phyloP scores from a whole-genome alignment of 1,140 invertebrate species.

The Papilio polyxenes region DNA sequence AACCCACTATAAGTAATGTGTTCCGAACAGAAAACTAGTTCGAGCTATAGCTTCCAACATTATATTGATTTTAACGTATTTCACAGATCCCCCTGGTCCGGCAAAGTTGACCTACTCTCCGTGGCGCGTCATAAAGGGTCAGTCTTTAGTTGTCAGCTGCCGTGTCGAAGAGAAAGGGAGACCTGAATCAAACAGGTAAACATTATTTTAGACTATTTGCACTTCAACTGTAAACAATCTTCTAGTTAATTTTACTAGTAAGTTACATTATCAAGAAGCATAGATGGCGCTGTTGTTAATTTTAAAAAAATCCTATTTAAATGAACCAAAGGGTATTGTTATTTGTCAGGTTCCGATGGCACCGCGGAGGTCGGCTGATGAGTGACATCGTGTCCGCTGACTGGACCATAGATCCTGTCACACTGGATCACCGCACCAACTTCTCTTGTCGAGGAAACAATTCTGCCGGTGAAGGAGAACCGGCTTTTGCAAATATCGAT shows the following conservation, averaged over 20 bases:
- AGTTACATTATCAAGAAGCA: neutral
- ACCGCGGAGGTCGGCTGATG: slow-evolving; percentile 86
- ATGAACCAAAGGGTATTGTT: too few relatives aligned
- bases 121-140: slow-evolving; percentile 88
- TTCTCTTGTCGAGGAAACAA: slow-evolving; percentile 93
- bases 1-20: too few relatives aligned
- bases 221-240: too few relatives aligned
- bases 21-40: too few relatives aligned
- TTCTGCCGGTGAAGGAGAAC: slow-evolving; percentile 88
- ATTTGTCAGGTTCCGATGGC: slow-evolving; percentile 86
- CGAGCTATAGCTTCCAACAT: neutral
- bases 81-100: slow-evolving; percentile 86
- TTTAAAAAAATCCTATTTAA: too few relatives aligned
- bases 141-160: slow-evolving; percentile 88
- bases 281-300: neutral
- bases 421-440: slow-evolving; percentile 90
- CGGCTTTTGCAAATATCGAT: slow-evolving; percentile 87
- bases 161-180: slow-evolving; percentile 89
- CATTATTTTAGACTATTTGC: neutral
- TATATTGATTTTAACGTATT: neutral
- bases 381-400: slow-evolving; percentile 87
- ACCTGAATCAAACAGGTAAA: slow-evolving; percentile 84
- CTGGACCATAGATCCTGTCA: slow-evolving; percentile 89
- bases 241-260: too few relatives aligned
- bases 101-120: slow-evolving; percentile 87